These are phyloP conservation scores for Microplitis manilae DNA, from an alignment of 2,888 invertebrate species.

Conservation along the genomic window DNA sequence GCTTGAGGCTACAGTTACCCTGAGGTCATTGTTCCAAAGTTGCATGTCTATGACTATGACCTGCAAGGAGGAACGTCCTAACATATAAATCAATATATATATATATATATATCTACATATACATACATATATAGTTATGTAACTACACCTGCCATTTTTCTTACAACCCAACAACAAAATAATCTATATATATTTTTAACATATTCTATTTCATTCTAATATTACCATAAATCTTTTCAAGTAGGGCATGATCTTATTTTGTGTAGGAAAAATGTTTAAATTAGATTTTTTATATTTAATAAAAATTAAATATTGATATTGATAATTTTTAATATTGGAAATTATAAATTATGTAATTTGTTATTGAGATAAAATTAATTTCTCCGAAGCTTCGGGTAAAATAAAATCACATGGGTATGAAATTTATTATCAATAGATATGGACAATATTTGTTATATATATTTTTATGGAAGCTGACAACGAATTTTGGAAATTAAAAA, in stretches of 20 bases:
- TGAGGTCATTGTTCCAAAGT: slow-evolving; percentile 60
- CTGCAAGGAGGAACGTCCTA: slow-evolving; percentile 38
- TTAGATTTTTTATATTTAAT: too few species aligned
- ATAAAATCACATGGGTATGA: too few species aligned
- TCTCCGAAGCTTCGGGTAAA: too few species aligned
- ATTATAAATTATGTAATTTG: too few species aligned
- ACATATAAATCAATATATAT: slow-evolving; percentile 49
- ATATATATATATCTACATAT: slow-evolving; percentile 18
- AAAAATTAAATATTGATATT: too few species aligned
- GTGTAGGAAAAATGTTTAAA: too few species aligned
- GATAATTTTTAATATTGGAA: too few species aligned
- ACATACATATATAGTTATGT: neutral
- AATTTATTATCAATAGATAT: too few species aligned
- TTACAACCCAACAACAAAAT: neutral
- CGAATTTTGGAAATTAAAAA: too few species aligned
- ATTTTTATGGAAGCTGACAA: too few species aligned
- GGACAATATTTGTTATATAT: too few species aligned
- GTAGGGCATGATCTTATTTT: neutral
- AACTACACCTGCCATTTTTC: neutral
- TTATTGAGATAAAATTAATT: too few species aligned
- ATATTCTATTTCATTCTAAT: neutral
- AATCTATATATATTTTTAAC: neutral
- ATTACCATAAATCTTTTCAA: neutral
- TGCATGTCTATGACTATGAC: slow-evolving; percentile 56
- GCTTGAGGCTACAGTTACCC: slow-evolving; percentile 44